A percentile compares a stretch with the other conserved stretches of the same genome.
phyloP scores from a whole-genome alignment of 2,113 vertebrate species.

The Excalfactoria chinensis region DNA sequence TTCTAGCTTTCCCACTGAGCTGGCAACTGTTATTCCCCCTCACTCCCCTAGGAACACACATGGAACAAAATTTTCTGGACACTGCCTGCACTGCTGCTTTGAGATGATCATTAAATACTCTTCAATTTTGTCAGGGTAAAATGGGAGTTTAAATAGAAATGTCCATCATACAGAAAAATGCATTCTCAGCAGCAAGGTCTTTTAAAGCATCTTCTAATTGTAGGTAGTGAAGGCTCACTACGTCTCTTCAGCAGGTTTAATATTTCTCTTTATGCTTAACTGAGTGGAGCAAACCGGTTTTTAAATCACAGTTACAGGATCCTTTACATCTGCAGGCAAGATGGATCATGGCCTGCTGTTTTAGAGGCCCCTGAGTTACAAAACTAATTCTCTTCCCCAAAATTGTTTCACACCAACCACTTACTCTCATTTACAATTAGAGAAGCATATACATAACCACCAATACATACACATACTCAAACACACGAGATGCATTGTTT shows the following conservation, averaged over 20 bases:
- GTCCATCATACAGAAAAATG: slow-evolving; percentile 29
- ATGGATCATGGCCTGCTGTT: slow-evolving; percentile 60
- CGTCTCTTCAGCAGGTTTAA: slow-evolving; percentile 58
- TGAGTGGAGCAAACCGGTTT: slow-evolving; percentile 69
- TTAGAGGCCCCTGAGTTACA: slow-evolving; percentile 37
- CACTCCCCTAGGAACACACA: background rate
- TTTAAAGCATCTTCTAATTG: slow-evolving; percentile 55
- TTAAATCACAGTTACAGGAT: slow-evolving; percentile 71
- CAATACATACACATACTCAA: background rate
- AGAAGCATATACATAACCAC: background rate
- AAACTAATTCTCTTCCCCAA: background rate
- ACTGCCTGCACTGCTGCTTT: background rate
- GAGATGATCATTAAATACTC: background rate
- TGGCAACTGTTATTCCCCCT: background rate
- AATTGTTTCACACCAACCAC: slow-evolving; percentile 19
- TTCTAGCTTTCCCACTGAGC: background rate
- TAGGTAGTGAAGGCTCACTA: slow-evolving; percentile 55
- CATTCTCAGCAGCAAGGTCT: background rate
- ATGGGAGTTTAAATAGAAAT: slow-evolving; percentile 27
- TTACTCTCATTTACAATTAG: background rate
- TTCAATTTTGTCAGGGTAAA: slow-evolving; percentile 55
- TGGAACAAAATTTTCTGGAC: background rate
- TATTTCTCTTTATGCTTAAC: slow-evolving; percentile 73
- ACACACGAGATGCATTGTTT: background rate
- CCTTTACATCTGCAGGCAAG: slow-evolving; percentile 40